Conservation (phyloP, 2,888 invertebrate species). For the Aleiodes testaceus region DNA sequence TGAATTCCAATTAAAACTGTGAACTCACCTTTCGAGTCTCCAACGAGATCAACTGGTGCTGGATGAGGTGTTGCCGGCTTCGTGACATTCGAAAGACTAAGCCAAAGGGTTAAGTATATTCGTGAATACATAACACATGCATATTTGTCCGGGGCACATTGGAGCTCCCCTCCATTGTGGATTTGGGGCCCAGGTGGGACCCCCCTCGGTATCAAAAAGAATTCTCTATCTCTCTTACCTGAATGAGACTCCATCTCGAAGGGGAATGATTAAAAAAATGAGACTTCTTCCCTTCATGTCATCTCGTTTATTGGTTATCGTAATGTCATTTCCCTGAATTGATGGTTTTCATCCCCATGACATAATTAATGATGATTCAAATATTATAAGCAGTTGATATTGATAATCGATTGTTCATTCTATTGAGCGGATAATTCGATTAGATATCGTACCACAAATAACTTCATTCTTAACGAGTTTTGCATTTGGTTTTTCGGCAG, state of each 20-base stretch:
- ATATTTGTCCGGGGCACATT: constrained; percentile 62
- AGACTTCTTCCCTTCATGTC: constrained; percentile 46
- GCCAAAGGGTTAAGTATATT: constrained; percentile 71
- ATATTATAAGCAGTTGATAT: background rate
- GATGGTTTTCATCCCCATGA: background rate
- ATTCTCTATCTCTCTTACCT: constrained; percentile 57
- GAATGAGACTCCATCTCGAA: constrained; percentile 51
- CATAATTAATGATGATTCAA: constrained; percentile 13
- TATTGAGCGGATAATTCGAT: constrained; percentile 39
- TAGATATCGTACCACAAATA: background rate
- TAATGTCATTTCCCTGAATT: constrained; percentile 69
- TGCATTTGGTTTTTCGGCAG: constrained; percentile 29
- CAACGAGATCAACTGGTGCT: constrained; percentile 15
- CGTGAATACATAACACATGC: constrained; percentile 69
- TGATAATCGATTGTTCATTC: background rate
- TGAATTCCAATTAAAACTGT: background rate
- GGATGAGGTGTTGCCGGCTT: constrained; percentile 67
- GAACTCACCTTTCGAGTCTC: constrained; percentile 39
- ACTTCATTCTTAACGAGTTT: background rate
- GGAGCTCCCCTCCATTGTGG: constrained; percentile 55
- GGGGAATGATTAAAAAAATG: background rate
- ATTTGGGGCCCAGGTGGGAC: constrained; percentile 68
- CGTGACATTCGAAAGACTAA: constrained; percentile 71
- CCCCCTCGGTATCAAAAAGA: constrained; percentile 58
- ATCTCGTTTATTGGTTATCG: constrained; percentile 61